Evolutionary conservation across 2,113 vertebrate species (phyloP).

Genomic region (Upupa epops): DNA sequence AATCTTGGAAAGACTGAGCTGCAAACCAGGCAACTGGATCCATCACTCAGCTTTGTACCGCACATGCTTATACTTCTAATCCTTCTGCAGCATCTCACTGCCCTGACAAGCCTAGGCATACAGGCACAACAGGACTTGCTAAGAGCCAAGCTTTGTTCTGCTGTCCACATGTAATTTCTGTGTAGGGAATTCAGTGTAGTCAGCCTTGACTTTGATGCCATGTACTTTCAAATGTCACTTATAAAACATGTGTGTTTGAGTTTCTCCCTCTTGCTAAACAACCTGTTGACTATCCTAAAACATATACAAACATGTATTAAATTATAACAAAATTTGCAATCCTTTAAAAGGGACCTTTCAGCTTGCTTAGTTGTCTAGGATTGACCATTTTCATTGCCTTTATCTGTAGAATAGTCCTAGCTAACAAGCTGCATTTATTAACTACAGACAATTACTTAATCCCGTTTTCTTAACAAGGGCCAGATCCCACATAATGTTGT

Average conservation of each 20-base stretch:
- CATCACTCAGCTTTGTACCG: not conserved
- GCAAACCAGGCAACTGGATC: not conserved
- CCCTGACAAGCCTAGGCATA: not conserved
- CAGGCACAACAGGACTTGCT: accelerated
- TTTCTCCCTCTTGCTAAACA: not conserved
- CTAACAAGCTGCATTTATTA: not conserved
- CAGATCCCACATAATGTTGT: not conserved
- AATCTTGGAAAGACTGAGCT: not conserved
- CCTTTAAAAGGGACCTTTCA: not conserved
- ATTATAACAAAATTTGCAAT: not conserved
- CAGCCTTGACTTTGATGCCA: not conserved
- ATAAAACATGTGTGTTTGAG: accelerated
- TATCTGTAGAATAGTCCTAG: not conserved
- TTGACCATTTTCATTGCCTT: not conserved
- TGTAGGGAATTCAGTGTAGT: not conserved
- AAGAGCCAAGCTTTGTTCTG: not conserved
- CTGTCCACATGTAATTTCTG: not conserved
- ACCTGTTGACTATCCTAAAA: not conserved
- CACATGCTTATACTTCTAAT: not conserved
- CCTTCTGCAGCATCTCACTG: not conserved
- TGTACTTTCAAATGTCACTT: not conserved
- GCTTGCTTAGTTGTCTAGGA: not conserved
- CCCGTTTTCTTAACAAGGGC: not conserved
- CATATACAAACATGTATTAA: not conserved
- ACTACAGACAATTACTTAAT: constrained; percentile 14